Percentiles rank a stretch among this genome's conserved stretches.
phyloP scores from a whole-genome alignment of 2,113 vertebrate genomes.

The Hippocampus mohnikei region DNA sequence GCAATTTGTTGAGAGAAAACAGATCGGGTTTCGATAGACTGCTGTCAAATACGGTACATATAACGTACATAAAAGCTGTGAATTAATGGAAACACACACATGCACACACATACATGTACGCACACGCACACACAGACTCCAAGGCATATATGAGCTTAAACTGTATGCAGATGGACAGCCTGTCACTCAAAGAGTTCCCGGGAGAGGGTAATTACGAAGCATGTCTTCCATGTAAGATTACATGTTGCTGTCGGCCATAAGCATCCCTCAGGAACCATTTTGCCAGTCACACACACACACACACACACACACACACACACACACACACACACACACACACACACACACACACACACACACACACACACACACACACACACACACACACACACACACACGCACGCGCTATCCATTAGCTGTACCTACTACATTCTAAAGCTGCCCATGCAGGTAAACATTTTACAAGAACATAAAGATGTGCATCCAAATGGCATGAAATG shows the following conservation, averaged over 20 bases:
- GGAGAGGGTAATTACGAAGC: slow-evolving; percentile 69
- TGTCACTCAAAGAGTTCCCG: slow-evolving; percentile 64
- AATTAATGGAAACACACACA: slow-evolving; percentile 9
- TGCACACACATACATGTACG: slow-evolving; percentile 4
- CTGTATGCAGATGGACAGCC: slow-evolving; percentile 64
- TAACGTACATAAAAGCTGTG: slow-evolving; percentile 17
- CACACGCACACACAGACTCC: slow-evolving; percentile 18
- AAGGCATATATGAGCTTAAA: slow-evolving; percentile 48
- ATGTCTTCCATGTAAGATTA: slow-evolving; percentile 70
- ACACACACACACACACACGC: slow-evolving; percentile 11
- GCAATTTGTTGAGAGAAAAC: slow-evolving; percentile 41
- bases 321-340: slow-evolving; percentile 6
- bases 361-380: slow-evolving; percentile 8
- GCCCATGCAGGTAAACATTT: slow-evolving; percentile 36
- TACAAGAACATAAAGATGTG: neutral
- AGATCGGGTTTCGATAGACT: slow-evolving; percentile 39
- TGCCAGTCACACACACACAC: slow-evolving; percentile 51
- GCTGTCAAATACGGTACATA: slow-evolving; percentile 29
- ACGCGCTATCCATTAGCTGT: neutral
- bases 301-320: slow-evolving; percentile 7
- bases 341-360: slow-evolving; percentile 7
- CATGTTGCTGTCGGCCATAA: slow-evolving; percentile 66
- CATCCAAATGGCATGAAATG: neutral
- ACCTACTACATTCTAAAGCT: slow-evolving; percentile 15
- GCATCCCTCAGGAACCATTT: slow-evolving; percentile 54